These are phyloP conservation scores for Pinna nobilis DNA, from an alignment of 1,140 invertebrate species.

Conservation along the genomic window DNA sequence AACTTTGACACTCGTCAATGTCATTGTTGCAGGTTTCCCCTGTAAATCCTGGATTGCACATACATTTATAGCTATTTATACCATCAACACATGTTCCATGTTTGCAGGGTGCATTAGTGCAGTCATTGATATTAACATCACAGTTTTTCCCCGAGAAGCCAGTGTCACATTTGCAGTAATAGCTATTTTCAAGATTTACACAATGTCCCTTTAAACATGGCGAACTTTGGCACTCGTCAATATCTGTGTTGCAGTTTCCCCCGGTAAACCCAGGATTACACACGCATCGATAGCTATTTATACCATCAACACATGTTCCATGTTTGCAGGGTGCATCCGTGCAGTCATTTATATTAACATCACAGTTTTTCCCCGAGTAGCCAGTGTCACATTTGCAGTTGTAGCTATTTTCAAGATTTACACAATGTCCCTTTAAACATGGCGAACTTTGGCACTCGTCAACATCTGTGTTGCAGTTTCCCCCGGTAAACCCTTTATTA, in stretches of 20 bases:
- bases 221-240: slow-evolving; percentile 60
- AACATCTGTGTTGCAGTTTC: slow-evolving; percentile 55
- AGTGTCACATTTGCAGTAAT: slow-evolving; percentile 85
- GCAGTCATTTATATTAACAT: slow-evolving; percentile 85
- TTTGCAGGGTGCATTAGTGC: slow-evolving; percentile 75
- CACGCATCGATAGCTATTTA: slow-evolving; percentile 43
- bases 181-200: slow-evolving; percentile 41
- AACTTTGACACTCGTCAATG: slow-evolving; percentile 55
- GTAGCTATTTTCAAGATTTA: slow-evolving; percentile 78
- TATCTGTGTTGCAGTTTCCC: slow-evolving; percentile 62
- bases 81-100: slow-evolving; percentile 76
- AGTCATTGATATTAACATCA: slow-evolving; percentile 94
- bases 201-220: slow-evolving; percentile 29
- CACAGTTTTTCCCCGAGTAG: slow-evolving; percentile 94
- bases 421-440: slow-evolving; percentile 61
- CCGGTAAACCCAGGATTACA: slow-evolving; percentile 50
- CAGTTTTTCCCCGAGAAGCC: slow-evolving; percentile 90
- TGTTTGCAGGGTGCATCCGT: slow-evolving; percentile 74
- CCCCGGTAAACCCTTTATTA: slow-evolving; percentile 51
- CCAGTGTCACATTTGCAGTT: slow-evolving; percentile 90
- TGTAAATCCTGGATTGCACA: slow-evolving; percentile 42
- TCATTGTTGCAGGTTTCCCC: slow-evolving; percentile 49
- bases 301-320: slow-evolving; percentile 48
- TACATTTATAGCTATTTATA: slow-evolving; percentile 70
- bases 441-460: slow-evolving; percentile 58